Base-by-base conservation (phyloP, 2,888 invertebrate species). In the Mythimna lalbum region DNA sequence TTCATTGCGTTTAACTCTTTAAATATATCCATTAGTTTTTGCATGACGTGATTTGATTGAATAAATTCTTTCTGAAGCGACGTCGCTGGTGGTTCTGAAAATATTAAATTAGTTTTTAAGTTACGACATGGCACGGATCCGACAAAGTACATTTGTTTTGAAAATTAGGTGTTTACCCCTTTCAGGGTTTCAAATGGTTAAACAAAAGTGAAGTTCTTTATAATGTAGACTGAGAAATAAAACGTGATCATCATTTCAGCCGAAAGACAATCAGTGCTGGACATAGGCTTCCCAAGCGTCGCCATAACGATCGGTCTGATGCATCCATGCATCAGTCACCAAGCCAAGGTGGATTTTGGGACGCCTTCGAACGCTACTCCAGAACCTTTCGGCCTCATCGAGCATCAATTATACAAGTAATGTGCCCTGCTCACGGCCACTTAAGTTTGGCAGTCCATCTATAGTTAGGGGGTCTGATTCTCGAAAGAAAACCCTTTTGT, bases 1-100 rank as follows among this genome's bases (percentile, higher is more conserved):
- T 88, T 89, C 17, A 87, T 73, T 9, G 76, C 70, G 85, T 91
- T 90, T 12, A 91, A 85, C 77, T 90, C 88, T 77, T 91, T 87
- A 43, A 92, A 88, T 61, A 93, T 77, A 69, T 90, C 86, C 75
- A 92, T 87, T 31, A 94, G 82, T 74, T 90, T 90, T 55, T 89
- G 85, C n/a, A 93, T 80, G 1, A 89, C 82, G 57, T 86, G 71
- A 31, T 76, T 83, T 43, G 75, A 67, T 68, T 86, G 79, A 57
- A 79, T 76, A 27, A 79, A 66, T 27, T 83, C 85, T 27, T 71
- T 57, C 39, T 73, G 52, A 10, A 52, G n/a, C 17, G 52, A 21
- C 1, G 75, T 66, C 5, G 73, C 69, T 47, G 63, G 65, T 72
- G 57, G 63, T 65, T 82, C 87, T 87, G 76, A 21, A 87, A 85